These are phyloP conservation scores for Amphipoea lucens DNA, from an alignment of 2,888 invertebrate genomes.

Conservation along the genomic window DNA sequence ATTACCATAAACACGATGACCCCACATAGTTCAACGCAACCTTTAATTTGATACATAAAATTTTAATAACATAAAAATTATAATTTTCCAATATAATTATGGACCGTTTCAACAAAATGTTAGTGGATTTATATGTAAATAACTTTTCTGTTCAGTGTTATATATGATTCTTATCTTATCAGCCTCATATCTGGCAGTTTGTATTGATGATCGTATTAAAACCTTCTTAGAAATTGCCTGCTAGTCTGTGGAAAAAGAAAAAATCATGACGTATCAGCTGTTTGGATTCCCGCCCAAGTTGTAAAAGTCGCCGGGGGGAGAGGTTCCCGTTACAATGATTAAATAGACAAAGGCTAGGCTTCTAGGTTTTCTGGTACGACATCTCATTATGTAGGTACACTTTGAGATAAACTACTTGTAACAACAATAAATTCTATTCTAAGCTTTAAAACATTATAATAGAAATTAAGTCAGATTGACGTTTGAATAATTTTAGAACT, in stretches of 20 bases:
- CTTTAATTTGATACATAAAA: slow-evolving; percentile 60
- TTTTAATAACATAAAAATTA: slow-evolving; percentile 59
- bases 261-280: slow-evolving; percentile 24
- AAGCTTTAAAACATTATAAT: not conserved
- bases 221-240: slow-evolving; percentile 49
- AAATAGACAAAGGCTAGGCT: not conserved
- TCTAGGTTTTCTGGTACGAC: not conserved
- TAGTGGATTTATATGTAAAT: slow-evolving; percentile 61
- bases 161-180: slow-evolving; percentile 60
- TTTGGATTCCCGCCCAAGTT: slow-evolving; percentile 50
- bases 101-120: slow-evolving; percentile 54
- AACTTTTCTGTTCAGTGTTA: slow-evolving; percentile 36
- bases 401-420: not conserved
- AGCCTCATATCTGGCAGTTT: slow-evolving; percentile 36
- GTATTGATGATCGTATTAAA: slow-evolving; percentile 43
- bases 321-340: not conserved
- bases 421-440: not conserved
- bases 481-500: too few species aligned
- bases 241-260: slow-evolving; percentile 26
- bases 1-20: slow-evolving; percentile 62
- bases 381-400: not conserved
- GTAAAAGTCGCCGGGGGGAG: not conserved
- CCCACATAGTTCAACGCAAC: slow-evolving; percentile 61
- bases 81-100: slow-evolving; percentile 60
- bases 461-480: not conserved